Evolutionary conservation across 2,888 invertebrate genomes (phyloP).

Genomic region (Cinara cedri): DNA sequence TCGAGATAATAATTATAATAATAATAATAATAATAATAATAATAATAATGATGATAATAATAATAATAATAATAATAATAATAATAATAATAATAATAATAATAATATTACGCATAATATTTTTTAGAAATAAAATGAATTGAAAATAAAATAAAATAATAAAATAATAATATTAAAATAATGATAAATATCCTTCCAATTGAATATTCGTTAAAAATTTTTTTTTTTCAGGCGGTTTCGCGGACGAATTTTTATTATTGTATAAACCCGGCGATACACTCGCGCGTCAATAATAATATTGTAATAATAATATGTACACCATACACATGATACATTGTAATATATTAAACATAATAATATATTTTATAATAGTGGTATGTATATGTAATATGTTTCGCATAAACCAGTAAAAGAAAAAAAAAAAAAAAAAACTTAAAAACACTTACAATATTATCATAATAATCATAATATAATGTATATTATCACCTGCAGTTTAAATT

Average conservation of each 20-base stretch:
- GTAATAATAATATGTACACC: too few species aligned
- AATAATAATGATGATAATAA: slow-evolving; percentile 47
- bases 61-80: slow-evolving; percentile 43
- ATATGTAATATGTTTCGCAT: slow-evolving; percentile 10
- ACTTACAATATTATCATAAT: slow-evolving; percentile 15
- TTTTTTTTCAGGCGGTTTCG: slow-evolving; percentile 33
- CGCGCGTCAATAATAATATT: too few species aligned
- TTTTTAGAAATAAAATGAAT: slow-evolving; percentile 43
- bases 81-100: slow-evolving; percentile 39
- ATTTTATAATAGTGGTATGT: too few species aligned
- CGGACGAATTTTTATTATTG: too few species aligned
- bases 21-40: slow-evolving; percentile 50
- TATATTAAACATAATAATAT: slow-evolving; percentile 9
- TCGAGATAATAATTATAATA: slow-evolving; percentile 25
- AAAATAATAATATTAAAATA: too few species aligned
- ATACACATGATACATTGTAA: neutral
- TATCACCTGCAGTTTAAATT: slow-evolving; percentile 47
- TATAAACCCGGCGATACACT: slow-evolving; percentile 9
- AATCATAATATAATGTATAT: slow-evolving; percentile 41
- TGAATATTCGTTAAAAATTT: slow-evolving; percentile 20
- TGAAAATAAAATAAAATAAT: slow-evolving; percentile 49
- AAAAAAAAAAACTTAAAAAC: slow-evolving; percentile 44
- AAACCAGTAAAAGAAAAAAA: slow-evolving; percentile 39
- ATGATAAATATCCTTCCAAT: neutral
- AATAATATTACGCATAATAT: slow-evolving; percentile 38